A percentile compares a stretch with the other conserved stretches of the same genome.
phyloP scores from a whole-genome alignment of 1,140 invertebrate genomes.

The Hirudo medicinalis region DNA sequence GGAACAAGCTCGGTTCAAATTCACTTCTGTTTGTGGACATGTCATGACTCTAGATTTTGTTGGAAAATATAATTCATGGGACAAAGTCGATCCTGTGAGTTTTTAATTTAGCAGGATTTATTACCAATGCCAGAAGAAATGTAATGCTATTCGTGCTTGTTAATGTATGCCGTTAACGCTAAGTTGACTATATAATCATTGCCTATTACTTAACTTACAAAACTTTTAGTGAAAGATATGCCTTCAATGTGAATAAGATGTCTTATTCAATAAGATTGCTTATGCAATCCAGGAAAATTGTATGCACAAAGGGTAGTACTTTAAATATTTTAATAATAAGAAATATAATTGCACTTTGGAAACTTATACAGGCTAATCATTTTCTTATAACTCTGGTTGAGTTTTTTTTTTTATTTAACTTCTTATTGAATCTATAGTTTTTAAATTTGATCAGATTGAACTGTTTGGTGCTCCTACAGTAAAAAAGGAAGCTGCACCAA shows the following conservation, averaged over 20 bases:
- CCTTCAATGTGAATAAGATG: neutral
- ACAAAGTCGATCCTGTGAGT: slow-evolving; percentile 83
- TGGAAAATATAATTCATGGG: slow-evolving; percentile 95
- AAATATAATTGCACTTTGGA: too few species aligned
- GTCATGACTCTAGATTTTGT: slow-evolving; percentile 91
- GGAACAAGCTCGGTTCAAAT: slow-evolving; percentile 60
- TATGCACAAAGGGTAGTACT: neutral
- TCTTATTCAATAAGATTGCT: slow-evolving; percentile 1
- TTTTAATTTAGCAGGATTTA: too few species aligned
- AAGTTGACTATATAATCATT: too few species aligned
- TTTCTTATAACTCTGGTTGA: neutral
- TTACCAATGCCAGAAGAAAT: too few species aligned
- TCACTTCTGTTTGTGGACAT: slow-evolving; percentile 97
- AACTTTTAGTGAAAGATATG: neutral
- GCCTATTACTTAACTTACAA: too few species aligned
- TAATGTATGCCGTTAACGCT: too few species aligned
- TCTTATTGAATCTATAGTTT: neutral
- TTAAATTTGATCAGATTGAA: slow-evolving; percentile 51
- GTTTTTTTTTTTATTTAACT: too few species aligned
- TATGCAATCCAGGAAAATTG: neutral
- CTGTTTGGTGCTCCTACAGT: slow-evolving; percentile 82
- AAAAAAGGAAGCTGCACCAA: slow-evolving; percentile 89
- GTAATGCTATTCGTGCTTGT: too few species aligned
- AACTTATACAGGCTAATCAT: neutral
- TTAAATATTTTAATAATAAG: slow-evolving; percentile 5